A percentile compares a stretch with the other conserved stretches of the same genome.
These are phyloP conservation scores for Tursiops truncatus DNA, from an alignment of 2,113 vertebrate species.

Conservation along the genomic window DNA sequence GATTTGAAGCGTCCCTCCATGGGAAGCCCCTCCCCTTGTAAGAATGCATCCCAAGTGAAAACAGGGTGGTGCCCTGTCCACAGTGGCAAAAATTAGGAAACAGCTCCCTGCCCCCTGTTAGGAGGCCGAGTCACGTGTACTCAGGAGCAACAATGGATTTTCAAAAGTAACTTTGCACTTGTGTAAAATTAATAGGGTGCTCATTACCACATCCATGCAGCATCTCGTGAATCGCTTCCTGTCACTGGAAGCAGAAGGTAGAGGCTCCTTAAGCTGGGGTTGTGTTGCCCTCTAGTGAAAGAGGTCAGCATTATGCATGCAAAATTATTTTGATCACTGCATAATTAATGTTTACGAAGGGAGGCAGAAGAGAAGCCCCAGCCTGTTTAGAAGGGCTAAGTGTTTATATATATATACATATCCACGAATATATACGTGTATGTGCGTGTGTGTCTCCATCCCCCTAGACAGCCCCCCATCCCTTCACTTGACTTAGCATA, in stretches of 20 bases:
- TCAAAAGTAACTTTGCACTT: slow-evolving; percentile 72
- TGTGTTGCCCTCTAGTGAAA: slow-evolving; percentile 90
- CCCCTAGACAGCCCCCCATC: not conserved
- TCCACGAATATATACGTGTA: rapidly evolving
- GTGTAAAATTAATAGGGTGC: slow-evolving; percentile 74
- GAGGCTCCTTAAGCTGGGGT: slow-evolving; percentile 81
- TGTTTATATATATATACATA: not conserved
- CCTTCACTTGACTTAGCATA: slow-evolving; percentile 62
- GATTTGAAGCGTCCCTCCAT: not conserved
- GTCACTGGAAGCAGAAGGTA: slow-evolving; percentile 79
- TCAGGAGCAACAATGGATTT: slow-evolving; percentile 63
- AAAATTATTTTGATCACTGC: slow-evolving; percentile 81
- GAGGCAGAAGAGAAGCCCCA: slow-evolving; percentile 63
- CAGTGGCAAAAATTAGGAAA: rapidly evolving
- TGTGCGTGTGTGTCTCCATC: rapidly evolving
- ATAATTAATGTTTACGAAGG: slow-evolving; percentile 80
- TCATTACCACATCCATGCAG: slow-evolving; percentile 76
- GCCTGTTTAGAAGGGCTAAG: not conserved
- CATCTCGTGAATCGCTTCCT: slow-evolving; percentile 78
- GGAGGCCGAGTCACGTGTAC: not conserved
- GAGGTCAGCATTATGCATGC: slow-evolving; percentile 87
- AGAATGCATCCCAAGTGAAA: not conserved
- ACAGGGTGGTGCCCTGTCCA: not conserved
- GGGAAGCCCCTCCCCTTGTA: not conserved
- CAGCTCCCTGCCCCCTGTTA: slow-evolving; percentile 20